Percentiles rank a stretch among this genome's conserved stretches.
Evolutionary conservation across 2,797 vertebrate species (phyloP).

Genomic region (Steatocranus sp.): DNA sequence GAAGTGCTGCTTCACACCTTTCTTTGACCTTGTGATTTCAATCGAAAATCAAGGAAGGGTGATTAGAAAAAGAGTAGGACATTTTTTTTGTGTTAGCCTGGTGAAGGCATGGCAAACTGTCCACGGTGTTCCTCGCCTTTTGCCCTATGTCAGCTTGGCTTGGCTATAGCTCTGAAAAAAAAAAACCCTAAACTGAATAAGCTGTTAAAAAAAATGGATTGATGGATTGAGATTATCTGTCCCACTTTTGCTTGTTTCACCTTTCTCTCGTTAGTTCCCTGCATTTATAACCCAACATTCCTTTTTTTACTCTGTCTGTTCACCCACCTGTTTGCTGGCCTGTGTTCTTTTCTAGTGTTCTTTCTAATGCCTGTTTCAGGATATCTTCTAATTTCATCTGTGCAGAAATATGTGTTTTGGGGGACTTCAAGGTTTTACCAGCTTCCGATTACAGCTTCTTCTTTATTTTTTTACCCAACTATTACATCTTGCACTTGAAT

Average conservation of each 20-base stretch:
- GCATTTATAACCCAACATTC: neutral
- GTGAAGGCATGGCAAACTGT: neutral
- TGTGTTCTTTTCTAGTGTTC: neutral
- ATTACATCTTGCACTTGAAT: neutral
- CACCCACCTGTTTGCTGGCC: neutral
- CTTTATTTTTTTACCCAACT: neutral
- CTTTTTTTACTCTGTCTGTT: neutral
- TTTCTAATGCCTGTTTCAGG: neutral
- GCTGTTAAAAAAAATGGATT: neutral
- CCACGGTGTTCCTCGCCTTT: neutral
- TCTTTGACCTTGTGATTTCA: neutral
- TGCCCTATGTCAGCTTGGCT: neutral
- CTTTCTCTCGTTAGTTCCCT: accelerated
- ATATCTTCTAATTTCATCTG: neutral
- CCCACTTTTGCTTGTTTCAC: neutral
- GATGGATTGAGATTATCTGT: neutral
- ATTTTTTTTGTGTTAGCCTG: neutral
- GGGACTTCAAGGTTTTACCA: neutral
- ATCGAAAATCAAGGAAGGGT: neutral
- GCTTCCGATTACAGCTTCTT: accelerated
- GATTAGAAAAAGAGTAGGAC: neutral
- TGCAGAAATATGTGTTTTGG: neutral
- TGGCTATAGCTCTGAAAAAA: accelerated
- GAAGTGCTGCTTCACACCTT: neutral
- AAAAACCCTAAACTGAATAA: accelerated